These are phyloP conservation scores for Limnothrissa miodon DNA, from an alignment of 2,113 vertebrate species.

Conservation along the genomic window DNA sequence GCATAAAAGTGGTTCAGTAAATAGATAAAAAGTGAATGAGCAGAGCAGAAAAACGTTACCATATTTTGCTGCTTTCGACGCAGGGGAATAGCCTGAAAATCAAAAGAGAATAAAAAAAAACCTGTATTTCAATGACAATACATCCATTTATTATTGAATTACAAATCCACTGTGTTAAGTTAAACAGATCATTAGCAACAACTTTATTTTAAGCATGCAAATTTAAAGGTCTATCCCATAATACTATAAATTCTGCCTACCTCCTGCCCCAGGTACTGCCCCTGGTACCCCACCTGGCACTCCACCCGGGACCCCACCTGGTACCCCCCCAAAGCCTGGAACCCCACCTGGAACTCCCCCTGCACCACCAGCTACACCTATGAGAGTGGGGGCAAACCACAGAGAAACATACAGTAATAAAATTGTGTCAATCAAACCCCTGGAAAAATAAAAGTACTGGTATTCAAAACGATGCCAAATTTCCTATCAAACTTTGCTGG, in stretches of 20 bases:
- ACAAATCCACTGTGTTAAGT: too few relatives aligned
- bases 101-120: background rate
- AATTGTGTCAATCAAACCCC: background rate
- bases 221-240: background rate
- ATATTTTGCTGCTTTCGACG: background rate
- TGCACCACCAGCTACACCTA: conserved; percentile 2
- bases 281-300: background rate
- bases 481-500: background rate
- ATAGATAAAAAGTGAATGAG: too few relatives aligned
- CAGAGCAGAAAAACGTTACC: background rate
- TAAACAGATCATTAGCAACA: too few relatives aligned
- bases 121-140: background rate
- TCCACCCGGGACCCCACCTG: background rate
- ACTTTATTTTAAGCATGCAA: background rate
- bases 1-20: background rate
- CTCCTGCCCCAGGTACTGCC: background rate
- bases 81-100: background rate
- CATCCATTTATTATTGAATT: background rate
- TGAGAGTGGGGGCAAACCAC: background rate
- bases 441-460: background rate
- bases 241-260: background rate
- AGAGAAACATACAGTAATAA: background rate
- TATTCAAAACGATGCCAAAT: background rate
- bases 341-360: conserved; percentile 1
- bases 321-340: background rate